Evolutionary conservation across 1,140 invertebrate species (phyloP), one percentile per base, ranked within the genome.

Genomic region (Aporrectodea caliginosa): DNA sequence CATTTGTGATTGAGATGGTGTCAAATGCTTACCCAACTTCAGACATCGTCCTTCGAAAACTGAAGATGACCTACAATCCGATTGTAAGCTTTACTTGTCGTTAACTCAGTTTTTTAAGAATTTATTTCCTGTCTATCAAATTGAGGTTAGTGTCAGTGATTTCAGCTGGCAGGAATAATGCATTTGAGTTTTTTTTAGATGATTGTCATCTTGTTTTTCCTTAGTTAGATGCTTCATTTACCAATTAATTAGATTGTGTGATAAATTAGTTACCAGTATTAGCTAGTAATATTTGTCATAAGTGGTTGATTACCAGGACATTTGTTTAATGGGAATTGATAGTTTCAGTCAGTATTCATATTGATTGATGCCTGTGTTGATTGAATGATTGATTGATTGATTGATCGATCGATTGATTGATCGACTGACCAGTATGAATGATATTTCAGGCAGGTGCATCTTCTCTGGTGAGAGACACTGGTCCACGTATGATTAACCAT

Each of bases 1-100:
- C 77, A 22, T 79, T 79, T 58, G 78, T 75, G 31, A 79, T 75
- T 79, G 78, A 79, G 22, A n/a, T 71, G 0, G 32, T 75, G 1
- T 22, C 72, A 1, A 43, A 43, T n/a, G 35, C 43, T 35, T 75
- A 1, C 1, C 32, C 35, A 2, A 43, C 73, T 35, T 32, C 75
- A 27, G 35, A 80, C 79, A 78, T 80, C 71, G 71, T 70, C 29
- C 43, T 78, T 16, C 58, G 79, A 78, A 75, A 80, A 69, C 74
- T 80, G 16, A 71, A 69, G 27, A 32, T 80, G 27, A 32, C 12
- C 43, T 58, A 58, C 22, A 58, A 58, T 58, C 22, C 43, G 43
- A 58, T 12, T 58, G 43, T 76, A 58, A 58, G 43, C 22, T 22
- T 58, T 12, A 22, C n/a, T 58, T 58, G 43, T 58, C 6, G 43